Conservation (phyloP, 2,113 vertebrate genomes). For the Tretioscincus oriximinensis region DNA sequence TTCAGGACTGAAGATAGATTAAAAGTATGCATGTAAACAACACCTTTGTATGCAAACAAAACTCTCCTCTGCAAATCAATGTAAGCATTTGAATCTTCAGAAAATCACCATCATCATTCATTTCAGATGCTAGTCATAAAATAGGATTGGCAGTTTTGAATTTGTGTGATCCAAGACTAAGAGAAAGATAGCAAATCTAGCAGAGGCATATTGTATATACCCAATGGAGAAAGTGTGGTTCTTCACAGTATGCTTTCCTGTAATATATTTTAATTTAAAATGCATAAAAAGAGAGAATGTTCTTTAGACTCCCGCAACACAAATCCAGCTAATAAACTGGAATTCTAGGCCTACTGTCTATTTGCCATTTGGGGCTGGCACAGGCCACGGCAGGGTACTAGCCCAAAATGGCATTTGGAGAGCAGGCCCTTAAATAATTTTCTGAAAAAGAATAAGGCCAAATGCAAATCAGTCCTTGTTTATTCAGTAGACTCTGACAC, state of each 20-base stretch:
- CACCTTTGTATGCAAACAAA: constrained; percentile 6
- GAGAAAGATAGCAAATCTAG: constrained; percentile 9
- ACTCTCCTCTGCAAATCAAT: constrained; percentile 14
- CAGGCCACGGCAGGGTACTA: too few relatives aligned
- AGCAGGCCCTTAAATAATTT: too few relatives aligned
- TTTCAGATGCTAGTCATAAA: constrained; percentile 17
- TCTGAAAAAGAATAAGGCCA: too few relatives aligned
- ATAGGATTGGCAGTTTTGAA: background rate
- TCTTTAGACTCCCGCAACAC: constrained; percentile 42
- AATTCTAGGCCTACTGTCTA: constrained; percentile 16
- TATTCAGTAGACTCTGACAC: constrained; percentile 43
- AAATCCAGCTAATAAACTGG: constrained; percentile 45
- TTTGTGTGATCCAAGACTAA: constrained; percentile 25
- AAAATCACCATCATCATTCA: background rate
- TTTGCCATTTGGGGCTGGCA: too few relatives aligned
- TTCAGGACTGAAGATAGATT: too few relatives aligned
- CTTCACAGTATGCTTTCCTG: constrained; percentile 28
- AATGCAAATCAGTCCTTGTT: too few relatives aligned
- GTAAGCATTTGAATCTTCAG: constrained; percentile 9
- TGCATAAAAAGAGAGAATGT: constrained; percentile 48
- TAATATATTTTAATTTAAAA: constrained; percentile 33
- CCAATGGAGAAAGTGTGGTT: constrained; percentile 11
- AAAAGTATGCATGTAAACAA: too few relatives aligned
- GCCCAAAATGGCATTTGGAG: too few relatives aligned
- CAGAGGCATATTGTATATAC: background rate